Evolutionary conservation across 1,140 invertebrate species (phyloP), one percentile per base, ranked within the genome.

Genomic region (Anadara kagoshimensis): DNA sequence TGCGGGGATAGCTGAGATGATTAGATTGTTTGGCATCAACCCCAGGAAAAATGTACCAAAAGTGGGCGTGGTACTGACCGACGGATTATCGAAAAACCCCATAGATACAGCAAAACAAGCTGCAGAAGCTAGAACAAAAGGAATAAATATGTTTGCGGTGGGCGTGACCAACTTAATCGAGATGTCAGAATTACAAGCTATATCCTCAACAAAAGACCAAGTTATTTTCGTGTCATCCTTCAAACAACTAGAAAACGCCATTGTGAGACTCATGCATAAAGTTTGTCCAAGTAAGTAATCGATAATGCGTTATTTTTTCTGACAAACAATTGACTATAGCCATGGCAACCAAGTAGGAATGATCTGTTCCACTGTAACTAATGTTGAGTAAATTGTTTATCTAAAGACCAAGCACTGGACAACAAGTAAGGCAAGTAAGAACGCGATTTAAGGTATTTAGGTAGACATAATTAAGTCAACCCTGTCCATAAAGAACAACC

Each of bases 21-120:
- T 24, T 14, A 41, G 69, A 56, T 53, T 77, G 20, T 77, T 74
- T n/a, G 51, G 14, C 3, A 41, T 53, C 36, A 54, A 73, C n/a
- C 69, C 65, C 0, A 65, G 45, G 5, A 20, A 10, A n/a, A 68
- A 64, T 20, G 74, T 82, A 7, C 71, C 76, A 26, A 76, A 76
- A 53, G 65, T 82, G 18, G 80, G 76, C 5, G 69, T 83, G 51
- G 77, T 85, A 20, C 72, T 85, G 26, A 82, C 82, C 0, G 78
- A 81, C 58, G 83, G 79, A 5, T 41, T 56, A 24, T 81, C 81
- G 7, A 70, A 64, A 12, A 51, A 64, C 54, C 56, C 71, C 3
- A 45, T 22, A 0, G 59, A 73, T 10, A 82, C 83, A 0, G 29
- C 69, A 5, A 14, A 47, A 12, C 61, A 82, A 56, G 83, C 83